Base-by-base conservation (phyloP, 64 coral and sea anemone species). In the Anthopleura sola region DNA sequence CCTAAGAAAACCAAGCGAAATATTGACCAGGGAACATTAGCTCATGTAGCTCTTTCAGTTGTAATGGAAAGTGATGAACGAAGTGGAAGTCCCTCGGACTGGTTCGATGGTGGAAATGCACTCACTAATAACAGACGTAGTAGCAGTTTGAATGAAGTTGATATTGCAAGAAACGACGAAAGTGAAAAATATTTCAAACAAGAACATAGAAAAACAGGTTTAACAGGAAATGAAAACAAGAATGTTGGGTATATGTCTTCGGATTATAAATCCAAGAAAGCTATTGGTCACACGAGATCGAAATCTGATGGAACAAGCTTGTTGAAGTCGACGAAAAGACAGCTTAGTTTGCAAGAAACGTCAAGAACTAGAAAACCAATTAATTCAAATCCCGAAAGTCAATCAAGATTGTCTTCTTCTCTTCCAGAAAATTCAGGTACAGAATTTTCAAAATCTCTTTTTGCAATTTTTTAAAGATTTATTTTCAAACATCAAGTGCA, bases 11-110 rank as follows among this genome's bases (percentile, higher is more conserved):
- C 13, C 15, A 86, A 83, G 36, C 64, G 68, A 77, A 79, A 75
- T 6, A 97, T 90, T 83, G 86, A 87, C 14, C 87, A 89, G 68
- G 90, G 83, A 4, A 97, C 94, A 12, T 77, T 97, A 29, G 94
- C 94, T 15, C 90, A 97, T 54, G 94, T 89, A 16, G 94, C 94
- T 26, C 84, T 97, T 19, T 92, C 94, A 78, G 94, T 87, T 57
- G 94, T 97, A 18, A 31, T 92, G 50, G 94, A 97, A 18, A 55
- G 80, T 53, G 94, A 97, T 21, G 94, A 97, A 68, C 86, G 37
- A 44, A 28, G 68, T 68, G 51, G 39, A 4, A 90, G 84, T 82
- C 88, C 87, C 1, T 75, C 80, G 9, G 58, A 81, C 36, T 97
- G 94, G 90, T 92, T 92, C 34, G 64, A 76, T 78, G 79, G 81